A percentile compares a stretch with the other conserved stretches of the same genome.
Evolutionary conservation across 2,797 vertebrate species (phyloP).

Genomic region (Sarcoramphus papa): DNA sequence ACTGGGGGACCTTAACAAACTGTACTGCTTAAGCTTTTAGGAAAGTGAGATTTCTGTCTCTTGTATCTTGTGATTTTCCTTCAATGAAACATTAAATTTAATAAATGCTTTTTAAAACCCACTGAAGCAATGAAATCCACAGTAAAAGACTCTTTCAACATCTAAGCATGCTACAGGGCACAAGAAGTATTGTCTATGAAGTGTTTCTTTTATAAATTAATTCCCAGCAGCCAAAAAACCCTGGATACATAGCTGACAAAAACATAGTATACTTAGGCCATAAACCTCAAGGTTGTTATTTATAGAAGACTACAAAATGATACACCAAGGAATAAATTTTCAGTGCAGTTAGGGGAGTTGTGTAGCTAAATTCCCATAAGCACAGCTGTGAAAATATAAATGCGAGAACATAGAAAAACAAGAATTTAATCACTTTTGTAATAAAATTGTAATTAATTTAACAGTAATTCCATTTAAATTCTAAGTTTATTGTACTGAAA

Average conservation of each 20-base stretch:
- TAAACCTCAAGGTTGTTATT: slow-evolving; percentile 35
- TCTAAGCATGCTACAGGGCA: background rate
- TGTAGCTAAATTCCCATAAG: background rate
- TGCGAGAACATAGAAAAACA: background rate
- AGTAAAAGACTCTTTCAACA: slow-evolving; percentile 5
- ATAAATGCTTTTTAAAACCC: background rate
- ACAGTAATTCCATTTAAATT: background rate
- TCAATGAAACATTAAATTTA: background rate
- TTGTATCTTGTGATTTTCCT: background rate
- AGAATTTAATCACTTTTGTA: background rate
- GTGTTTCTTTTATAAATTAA: slow-evolving; percentile 45
- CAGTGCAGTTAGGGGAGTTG: background rate
- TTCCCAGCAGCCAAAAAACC: background rate
- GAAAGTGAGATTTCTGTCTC: background rate
- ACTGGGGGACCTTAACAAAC: background rate
- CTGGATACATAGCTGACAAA: background rate
- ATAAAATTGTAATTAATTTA: slow-evolving; percentile 13
- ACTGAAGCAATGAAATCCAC: background rate
- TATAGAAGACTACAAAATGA: slow-evolving; percentile 37
- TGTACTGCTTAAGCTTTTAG: background rate
- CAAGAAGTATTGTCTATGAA: background rate
- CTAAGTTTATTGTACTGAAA: background rate
- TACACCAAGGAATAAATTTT: slow-evolving; percentile 23
- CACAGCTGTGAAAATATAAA: background rate
- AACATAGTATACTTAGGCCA: background rate